phyloP scores from a whole-genome alignment of 2,888 invertebrate species.

The Hecatera dysodea region DNA sequence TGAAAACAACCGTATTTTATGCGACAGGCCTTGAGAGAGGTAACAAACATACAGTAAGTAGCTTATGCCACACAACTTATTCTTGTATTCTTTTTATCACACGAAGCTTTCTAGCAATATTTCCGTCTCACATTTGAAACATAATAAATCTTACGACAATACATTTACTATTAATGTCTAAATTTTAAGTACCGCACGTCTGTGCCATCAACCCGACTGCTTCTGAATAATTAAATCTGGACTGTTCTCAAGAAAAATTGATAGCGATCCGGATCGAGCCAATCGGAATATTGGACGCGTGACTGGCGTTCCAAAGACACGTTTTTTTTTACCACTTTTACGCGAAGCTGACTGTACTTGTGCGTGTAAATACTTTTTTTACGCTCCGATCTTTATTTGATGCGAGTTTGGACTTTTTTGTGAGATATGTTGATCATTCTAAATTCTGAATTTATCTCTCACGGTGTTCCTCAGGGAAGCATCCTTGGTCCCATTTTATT shows the following conservation, averaged over 20 bases:
- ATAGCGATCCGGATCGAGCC: conserved; percentile 80
- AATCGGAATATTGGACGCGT: conserved; percentile 86
- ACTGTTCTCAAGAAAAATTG: conserved; percentile 84
- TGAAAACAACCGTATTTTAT: conserved; percentile 4
- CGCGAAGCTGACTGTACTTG: conserved; percentile 59
- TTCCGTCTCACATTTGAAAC: conserved; percentile 37
- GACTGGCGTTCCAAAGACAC: conserved; percentile 71
- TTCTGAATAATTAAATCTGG: conserved; percentile 84
- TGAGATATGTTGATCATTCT: conserved; percentile 10
- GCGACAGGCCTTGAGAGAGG: not conserved
- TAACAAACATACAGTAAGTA: not conserved
- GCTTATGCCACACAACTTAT: conserved; percentile 5
- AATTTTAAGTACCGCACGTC: conserved; percentile 63
- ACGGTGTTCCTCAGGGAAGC: no score
- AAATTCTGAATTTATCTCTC: no score
- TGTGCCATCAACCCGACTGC: conserved; percentile 62
- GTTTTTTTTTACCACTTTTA: conserved; percentile 74
- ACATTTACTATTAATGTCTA: conserved; percentile 49
- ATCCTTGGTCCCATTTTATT: no score
- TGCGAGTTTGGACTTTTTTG: conserved; percentile 39
- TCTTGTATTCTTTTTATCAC: conserved; percentile 36
- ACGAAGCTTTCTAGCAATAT: conserved; percentile 24
- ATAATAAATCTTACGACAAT: conserved; percentile 42
- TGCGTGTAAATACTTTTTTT: conserved; percentile 56
- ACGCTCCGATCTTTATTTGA: conserved; percentile 54